Evolutionary conservation across 1,140 invertebrate species (phyloP), one percentile per base, ranked within the genome.

Genomic region (Micrasema minimum): DNA sequence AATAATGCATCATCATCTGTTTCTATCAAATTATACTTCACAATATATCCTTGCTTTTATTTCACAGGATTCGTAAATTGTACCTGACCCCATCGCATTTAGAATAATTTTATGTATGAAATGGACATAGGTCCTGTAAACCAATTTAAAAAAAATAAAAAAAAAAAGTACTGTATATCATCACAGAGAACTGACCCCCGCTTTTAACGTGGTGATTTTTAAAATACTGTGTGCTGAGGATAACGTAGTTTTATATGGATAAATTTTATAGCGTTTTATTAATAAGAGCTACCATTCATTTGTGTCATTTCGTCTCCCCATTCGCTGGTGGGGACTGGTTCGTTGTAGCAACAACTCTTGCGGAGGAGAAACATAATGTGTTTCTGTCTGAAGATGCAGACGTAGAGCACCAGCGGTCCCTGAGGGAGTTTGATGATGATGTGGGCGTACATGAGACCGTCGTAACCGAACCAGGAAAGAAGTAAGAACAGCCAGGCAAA

Each of bases 261-360:
- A 16, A 51, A 20, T 20, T n/a, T 0, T 4, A 9, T 11, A 22
- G 10, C 2, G 3, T 43, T 43, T 48, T 41, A 51, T 69, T 51
- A 75, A 64, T 75, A 75, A 78, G 90, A 89, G 67, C 89, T 89
- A 20, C 89, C 88, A 78, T 93, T 92, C 86, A 93, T 93, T 66
- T 91, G 90, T 43, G 90, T 90, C 90, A 94, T 90, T 84, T 95
- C 93, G 79, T 95, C 93, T 4, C 92, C 93, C 92, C 92, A 94
- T 76, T 94, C 92, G 1, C 87, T 89, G 0, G 89, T 86, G 2
- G 82, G 84, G 37, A 87, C 84, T 0, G 90, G 88, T 69, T 90
- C 88, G 12, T 87, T 88, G 76, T 90, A 90, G 76, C 90, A 91
- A 80, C 91, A 93, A 46, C 90, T 91, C 80, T 93, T 93, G 46